Evolutionary conservation across 2,113 vertebrate species (phyloP), one percentile per base, ranked within the genome.

Genomic region (Rhabdornis inornatus): DNA sequence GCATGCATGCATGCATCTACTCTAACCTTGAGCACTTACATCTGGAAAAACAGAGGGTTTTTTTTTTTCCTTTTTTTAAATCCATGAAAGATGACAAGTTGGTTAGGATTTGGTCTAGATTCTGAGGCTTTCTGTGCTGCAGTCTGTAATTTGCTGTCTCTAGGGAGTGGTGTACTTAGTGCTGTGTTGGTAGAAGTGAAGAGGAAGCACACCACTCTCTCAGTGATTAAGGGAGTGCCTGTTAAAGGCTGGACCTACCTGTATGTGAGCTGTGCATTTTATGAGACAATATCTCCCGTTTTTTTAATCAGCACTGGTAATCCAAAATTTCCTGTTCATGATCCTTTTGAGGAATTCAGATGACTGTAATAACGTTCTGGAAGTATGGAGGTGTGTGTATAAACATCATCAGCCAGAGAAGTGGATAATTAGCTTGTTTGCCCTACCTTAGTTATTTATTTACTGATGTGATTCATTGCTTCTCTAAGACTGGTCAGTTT

Each of bases 1-100:
- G 16, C 5, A 3, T 1, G 6, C 12, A 5, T 13, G 4, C 8
- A 2, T 63, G 11, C 17, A 39, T 53, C 31, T 52, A 16, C 35
- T 31, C 33, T 76, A 57, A 35, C 22, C 24, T 61, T 44, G 25
- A 79, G 33, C 6, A 3, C 6, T 69, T 82, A 35, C 7, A 40
- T 42, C 28, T 68, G 9, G 10, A 60, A 72, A 69, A 80, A 45
- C 1, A 5, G 1, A 1, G 10, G 0, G 6, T 27, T 16, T 44
- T 57, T 50, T 60, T 31, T 25, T 30, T 9, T 4, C 5, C 1
- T 3, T 19, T 33, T 52, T 39, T 9, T 7, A 21, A 57, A 11
- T 57, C 15, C 1, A 0, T 28, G 20, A 15, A 18, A 44, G 11
- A 45, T 16, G 12, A 13, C 11, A 63, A 47, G 15, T 18, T 49